Evolutionary conservation across 2,113 vertebrate species (phyloP).

Genomic region (Brevimyrus niger): DNA sequence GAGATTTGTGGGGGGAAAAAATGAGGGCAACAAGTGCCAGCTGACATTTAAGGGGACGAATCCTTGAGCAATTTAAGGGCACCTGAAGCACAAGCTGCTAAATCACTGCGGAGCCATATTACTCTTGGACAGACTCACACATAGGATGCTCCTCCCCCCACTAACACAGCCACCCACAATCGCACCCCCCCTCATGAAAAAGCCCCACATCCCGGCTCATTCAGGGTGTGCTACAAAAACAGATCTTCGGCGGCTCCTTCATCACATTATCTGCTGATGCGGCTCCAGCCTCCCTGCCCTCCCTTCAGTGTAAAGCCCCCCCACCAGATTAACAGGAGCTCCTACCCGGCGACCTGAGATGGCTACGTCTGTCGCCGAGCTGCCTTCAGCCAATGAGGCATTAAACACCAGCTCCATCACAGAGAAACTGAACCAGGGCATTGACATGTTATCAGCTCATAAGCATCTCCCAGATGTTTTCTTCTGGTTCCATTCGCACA

Average conservation of each 20-base stretch:
- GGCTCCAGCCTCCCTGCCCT: neutral
- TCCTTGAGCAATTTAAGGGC: neutral
- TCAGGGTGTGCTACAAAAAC: neutral
- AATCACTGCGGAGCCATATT: neutral
- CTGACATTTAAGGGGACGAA: neutral
- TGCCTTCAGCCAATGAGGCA: conserved; percentile 16
- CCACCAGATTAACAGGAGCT: conserved; percentile 22
- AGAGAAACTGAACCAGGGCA: neutral
- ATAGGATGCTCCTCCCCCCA: neutral
- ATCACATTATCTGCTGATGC: neutral
- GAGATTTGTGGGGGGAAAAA: neutral
- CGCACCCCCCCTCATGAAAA: neutral
- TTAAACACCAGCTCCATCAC: neutral
- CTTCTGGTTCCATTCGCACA: neutral
- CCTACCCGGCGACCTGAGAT: conserved; percentile 34
- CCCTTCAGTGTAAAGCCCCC: neutral
- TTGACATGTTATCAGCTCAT: neutral
- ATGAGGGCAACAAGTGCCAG: neutral
- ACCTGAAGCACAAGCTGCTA: neutral
- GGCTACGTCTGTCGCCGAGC: conserved; percentile 45
- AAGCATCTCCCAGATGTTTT: neutral
- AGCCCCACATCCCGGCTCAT: neutral
- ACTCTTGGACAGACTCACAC: neutral
- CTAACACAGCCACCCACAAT: neutral
- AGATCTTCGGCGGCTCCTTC: neutral